A percentile compares a stretch with the other conserved stretches of the same genome.
phyloP scores from a whole-genome alignment of 2,113 vertebrate species.

The Ondatra zibethicus region DNA sequence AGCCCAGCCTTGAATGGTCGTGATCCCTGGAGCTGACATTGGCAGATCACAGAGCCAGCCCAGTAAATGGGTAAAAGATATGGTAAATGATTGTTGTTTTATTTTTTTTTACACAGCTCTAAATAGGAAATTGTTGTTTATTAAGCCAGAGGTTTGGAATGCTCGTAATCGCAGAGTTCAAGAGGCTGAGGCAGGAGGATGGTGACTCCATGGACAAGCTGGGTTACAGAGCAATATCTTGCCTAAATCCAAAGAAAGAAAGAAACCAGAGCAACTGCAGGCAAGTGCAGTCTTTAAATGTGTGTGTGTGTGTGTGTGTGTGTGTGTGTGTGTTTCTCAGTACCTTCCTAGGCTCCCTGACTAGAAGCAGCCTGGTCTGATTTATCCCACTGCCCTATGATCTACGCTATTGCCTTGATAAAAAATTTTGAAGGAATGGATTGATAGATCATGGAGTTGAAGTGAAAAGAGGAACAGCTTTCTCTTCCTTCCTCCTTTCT shows the following conservation, averaged over 20 bases:
- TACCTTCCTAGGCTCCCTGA: not conserved
- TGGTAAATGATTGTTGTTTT: not conserved
- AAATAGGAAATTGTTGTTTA: too few species aligned
- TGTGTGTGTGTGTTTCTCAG: not conserved
- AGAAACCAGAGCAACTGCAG: not conserved
- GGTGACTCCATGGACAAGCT: not conserved
- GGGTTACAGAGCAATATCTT: not conserved
- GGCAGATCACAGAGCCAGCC: not conserved
- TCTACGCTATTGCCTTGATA: not conserved
- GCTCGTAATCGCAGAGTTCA: not conserved
- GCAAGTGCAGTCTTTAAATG: not conserved
- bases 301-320: too few species aligned
- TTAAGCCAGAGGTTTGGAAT: not conserved
- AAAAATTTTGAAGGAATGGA: not conserved
- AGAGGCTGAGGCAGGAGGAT: not conserved
- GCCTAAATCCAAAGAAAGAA: not conserved
- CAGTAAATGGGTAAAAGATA: not conserved
- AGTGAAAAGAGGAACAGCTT: not conserved
- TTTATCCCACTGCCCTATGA: not conserved
- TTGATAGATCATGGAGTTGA: not conserved
- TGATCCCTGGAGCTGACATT: not conserved
- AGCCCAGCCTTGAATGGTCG: not conserved
- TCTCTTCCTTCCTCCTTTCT: not conserved
- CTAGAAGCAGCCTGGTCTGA: not conserved
- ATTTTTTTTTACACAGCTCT: too few species aligned